Evolutionary conservation across 2,888 invertebrate species (phyloP).

Genomic region (Andrena haemorrhoa): DNA sequence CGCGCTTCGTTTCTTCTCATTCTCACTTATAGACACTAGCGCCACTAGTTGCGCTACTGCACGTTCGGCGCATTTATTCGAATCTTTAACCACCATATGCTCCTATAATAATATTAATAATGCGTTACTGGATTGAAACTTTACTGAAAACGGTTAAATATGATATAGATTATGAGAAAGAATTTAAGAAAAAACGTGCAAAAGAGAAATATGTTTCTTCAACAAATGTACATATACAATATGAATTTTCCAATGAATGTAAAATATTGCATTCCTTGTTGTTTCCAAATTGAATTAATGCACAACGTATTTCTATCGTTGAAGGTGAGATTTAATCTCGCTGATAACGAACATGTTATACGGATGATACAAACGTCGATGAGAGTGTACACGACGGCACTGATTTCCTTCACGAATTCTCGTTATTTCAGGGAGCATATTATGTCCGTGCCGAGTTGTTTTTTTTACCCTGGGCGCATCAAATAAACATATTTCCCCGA

Average conservation of each 20-base stretch:
- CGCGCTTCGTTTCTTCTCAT: not conserved
- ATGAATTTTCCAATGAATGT: no score
- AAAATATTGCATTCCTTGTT: no score
- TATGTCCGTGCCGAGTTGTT: not conserved
- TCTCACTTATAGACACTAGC: not conserved
- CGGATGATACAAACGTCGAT: not conserved
- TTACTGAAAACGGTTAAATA: not conserved
- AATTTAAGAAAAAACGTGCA: not conserved
- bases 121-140: not conserved
- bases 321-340: not conserved
- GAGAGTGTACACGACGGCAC: not conserved
- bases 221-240: not conserved
- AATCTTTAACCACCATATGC: not conserved
- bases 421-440: slow-evolving; percentile 12
- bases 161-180: not conserved
- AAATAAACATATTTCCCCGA: not conserved
- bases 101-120: not conserved
- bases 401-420: slow-evolving; percentile 12
- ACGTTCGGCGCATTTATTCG: not conserved
- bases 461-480: not conserved
- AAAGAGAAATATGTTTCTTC: not conserved
- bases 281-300: not conserved
- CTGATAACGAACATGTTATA: not conserved
- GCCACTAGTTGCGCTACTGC: not conserved
- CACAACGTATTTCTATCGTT: not conserved